A percentile compares a stretch with the other conserved stretches of the same genome.
These are phyloP conservation scores for Erebia palarica DNA, from an alignment of 2,888 invertebrate genomes.

Conservation along the genomic window DNA sequence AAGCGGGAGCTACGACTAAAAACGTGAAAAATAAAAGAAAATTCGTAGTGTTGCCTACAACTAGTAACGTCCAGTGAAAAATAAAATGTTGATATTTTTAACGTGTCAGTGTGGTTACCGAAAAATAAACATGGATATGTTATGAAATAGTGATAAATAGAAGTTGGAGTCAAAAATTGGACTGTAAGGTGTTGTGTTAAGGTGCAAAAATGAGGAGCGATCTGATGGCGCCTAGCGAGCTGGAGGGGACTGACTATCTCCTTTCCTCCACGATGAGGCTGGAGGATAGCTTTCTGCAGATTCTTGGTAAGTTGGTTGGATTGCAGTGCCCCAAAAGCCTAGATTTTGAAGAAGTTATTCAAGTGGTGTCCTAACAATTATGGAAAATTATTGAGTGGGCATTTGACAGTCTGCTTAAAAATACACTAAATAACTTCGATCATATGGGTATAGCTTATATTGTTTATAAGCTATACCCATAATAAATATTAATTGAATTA, in stretches of 20 bases:
- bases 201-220: constrained; percentile 75
- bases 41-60: not conserved
- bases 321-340: not conserved
- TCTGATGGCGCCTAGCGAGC: constrained; percentile 78
- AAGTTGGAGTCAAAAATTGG: constrained; percentile 44
- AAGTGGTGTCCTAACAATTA: not conserved
- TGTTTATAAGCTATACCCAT: too few relatives aligned
- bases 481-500: too few relatives aligned
- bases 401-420: not conserved
- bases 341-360: too few relatives aligned
- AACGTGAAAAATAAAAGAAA: constrained; percentile 1
- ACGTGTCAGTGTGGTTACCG: constrained; percentile 19
- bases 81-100: constrained; percentile 12
- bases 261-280: constrained; percentile 84
- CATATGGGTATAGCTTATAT: too few relatives aligned
- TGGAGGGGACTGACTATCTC: constrained; percentile 84
- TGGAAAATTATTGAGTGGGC: not conserved
- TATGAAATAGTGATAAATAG: constrained; percentile 16
- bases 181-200: constrained; percentile 48
- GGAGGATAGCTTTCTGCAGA: constrained; percentile 84
- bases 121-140: constrained; percentile 29
- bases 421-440: not conserved
- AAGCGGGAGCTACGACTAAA: constrained; percentile 4
- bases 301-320: constrained; percentile 78
- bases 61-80: constrained; percentile 5